Evolutionary conservation across 2,888 invertebrate genomes (phyloP).

Genomic region (Iselma pallidipennis): DNA sequence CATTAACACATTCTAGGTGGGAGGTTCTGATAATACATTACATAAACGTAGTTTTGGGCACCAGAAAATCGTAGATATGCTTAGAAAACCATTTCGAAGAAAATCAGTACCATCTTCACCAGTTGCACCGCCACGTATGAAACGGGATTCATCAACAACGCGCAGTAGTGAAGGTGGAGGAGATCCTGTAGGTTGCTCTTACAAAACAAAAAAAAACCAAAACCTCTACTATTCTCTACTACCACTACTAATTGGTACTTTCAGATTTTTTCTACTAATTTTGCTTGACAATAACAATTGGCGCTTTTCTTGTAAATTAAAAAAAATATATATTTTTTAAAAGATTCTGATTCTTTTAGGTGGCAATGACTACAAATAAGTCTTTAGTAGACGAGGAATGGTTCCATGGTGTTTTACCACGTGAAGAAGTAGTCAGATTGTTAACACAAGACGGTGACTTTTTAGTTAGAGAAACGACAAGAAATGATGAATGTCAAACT

Average conservation of each 20-base stretch:
- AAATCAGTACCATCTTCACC: slow-evolving; percentile 70
- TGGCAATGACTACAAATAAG: slow-evolving; percentile 56
- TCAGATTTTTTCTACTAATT: background rate
- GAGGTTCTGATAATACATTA: slow-evolving; percentile 61
- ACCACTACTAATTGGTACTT: background rate
- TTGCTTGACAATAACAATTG: background rate
- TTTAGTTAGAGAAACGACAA: slow-evolving; percentile 88
- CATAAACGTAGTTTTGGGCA: slow-evolving; percentile 63
- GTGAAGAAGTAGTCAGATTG: slow-evolving; percentile 92
- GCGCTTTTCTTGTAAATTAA: slow-evolving; percentile 3
- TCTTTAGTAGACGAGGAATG: slow-evolving; percentile 90
- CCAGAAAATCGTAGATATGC: slow-evolving; percentile 65
- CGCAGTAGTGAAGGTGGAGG: slow-evolving; percentile 47
- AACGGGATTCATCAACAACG: slow-evolving; percentile 45
- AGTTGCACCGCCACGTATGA: slow-evolving; percentile 61
- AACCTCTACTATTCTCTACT: background rate
- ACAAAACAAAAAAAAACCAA: background rate
- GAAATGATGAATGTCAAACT: slow-evolving; percentile 89
- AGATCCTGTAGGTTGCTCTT: slow-evolving; percentile 49
- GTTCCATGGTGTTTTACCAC: slow-evolving; percentile 95
- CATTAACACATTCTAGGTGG: slow-evolving; percentile 49
- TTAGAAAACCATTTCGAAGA: slow-evolving; percentile 70
- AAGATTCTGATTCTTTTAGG: too few relatives aligned
- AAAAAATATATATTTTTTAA: too few relatives aligned
- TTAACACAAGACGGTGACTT: slow-evolving; percentile 93